These are phyloP conservation scores for Bellardia pandia DNA, from an alignment of 2,888 invertebrate species.

Conservation along the genomic window DNA sequence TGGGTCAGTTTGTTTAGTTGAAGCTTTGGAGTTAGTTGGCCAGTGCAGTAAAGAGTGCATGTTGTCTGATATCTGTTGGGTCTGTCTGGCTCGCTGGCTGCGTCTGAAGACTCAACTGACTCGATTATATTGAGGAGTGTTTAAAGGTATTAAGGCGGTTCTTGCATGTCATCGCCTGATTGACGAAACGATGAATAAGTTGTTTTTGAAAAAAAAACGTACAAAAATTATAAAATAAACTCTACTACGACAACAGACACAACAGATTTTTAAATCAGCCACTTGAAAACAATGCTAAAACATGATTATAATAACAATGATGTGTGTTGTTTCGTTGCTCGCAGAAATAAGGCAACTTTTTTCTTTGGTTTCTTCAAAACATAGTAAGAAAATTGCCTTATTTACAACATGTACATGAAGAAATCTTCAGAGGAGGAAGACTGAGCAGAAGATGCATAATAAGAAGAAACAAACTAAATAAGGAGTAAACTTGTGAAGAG, in stretches of 20 bases:
- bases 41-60: background rate
- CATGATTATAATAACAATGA: slow-evolving; percentile 69
- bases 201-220: slow-evolving; percentile 70
- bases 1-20: slow-evolving; percentile 53
- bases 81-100: slow-evolving; percentile 51
- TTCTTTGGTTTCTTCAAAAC: background rate
- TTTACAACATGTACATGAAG: slow-evolving; percentile 45
- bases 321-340: slow-evolving; percentile 20
- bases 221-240: slow-evolving; percentile 39
- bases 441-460: background rate
- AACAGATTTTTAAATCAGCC: slow-evolving; percentile 41
- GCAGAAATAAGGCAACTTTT: slow-evolving; percentile 37
- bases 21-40: slow-evolving; percentile 17
- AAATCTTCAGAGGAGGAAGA: slow-evolving; percentile 28
- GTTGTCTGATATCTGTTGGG: slow-evolving; percentile 55
- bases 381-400: slow-evolving; percentile 58
- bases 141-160: slow-evolving; percentile 78
- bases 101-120: slow-evolving; percentile 48
- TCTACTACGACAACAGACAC: slow-evolving; percentile 28
- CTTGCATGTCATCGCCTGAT: slow-evolving; percentile 81
- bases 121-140: slow-evolving; percentile 59
- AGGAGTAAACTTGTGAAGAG: slow-evolving; percentile 69
- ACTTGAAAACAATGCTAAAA: slow-evolving; percentile 63
- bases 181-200: slow-evolving; percentile 80
- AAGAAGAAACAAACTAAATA: slow-evolving; percentile 40